These are phyloP conservation scores for Valencia hispanica DNA, from an alignment of 2,797 vertebrate species.

Conservation along the genomic window DNA sequence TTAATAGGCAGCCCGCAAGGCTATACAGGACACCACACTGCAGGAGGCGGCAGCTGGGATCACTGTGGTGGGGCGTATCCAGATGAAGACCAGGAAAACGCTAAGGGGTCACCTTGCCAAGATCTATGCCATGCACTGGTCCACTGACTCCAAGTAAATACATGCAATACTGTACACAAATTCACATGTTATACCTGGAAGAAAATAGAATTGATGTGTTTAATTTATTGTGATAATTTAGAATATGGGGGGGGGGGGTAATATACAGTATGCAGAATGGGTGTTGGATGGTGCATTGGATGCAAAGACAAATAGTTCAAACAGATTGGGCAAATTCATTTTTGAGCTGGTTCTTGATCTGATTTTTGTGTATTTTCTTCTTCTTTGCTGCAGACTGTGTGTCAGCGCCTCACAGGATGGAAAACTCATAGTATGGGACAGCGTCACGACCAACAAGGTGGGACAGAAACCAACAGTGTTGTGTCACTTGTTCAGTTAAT, in stretches of 20 bases:
- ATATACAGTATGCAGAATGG: background rate
- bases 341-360: background rate
- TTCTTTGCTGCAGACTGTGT: constrained; percentile 80
- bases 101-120: constrained; percentile 95
- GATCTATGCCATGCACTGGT: constrained; percentile 99
- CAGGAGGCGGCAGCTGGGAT: constrained; percentile 84
- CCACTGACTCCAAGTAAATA: constrained; percentile 89
- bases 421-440: constrained; percentile 98
- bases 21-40: constrained; percentile 88
- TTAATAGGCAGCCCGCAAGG: constrained; percentile 90
- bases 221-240: background rate
- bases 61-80: constrained; percentile 86
- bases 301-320: background rate
- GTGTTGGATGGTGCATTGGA: background rate
- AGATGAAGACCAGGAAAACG: constrained; percentile 93
- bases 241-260: background rate
- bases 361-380: background rate
- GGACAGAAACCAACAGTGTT: constrained; percentile 11
- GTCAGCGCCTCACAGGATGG: constrained; percentile 98
- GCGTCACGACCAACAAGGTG: constrained; percentile 96
- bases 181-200: background rate
- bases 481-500: background rate
- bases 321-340: background rate
- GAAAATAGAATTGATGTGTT: background rate
- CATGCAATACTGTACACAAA: background rate